phyloP scores from a whole-genome alignment of 2,888 invertebrate genomes.

The Dolichomitus sp. region DNA sequence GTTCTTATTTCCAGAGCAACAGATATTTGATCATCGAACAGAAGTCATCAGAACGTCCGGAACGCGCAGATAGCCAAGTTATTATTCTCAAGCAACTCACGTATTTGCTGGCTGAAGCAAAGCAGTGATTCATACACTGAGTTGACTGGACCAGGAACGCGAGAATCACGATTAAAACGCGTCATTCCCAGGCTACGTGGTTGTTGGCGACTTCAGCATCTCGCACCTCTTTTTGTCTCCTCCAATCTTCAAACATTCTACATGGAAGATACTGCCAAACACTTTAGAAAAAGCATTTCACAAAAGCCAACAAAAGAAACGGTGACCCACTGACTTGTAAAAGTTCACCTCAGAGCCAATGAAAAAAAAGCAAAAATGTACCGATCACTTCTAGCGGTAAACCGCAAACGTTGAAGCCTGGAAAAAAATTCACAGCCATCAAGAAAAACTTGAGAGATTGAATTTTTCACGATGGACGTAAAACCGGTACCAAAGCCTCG shows the following conservation, averaged over 20 bases:
- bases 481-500: slow-evolving; percentile 83
- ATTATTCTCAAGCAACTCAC: slow-evolving; percentile 40
- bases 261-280: background rate
- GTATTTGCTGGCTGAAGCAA: slow-evolving; percentile 22
- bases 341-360: too few relatives aligned
- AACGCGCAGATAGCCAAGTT: background rate
- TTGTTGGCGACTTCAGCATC: background rate
- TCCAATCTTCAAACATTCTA: background rate
- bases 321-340: slow-evolving; percentile 11
- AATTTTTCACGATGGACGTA: slow-evolving; percentile 77
- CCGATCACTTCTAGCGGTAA: background rate
- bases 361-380: background rate
- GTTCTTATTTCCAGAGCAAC: slow-evolving; percentile 48
- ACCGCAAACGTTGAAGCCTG: background rate
- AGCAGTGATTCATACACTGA: slow-evolving; percentile 54
- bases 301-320: background rate
- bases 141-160: slow-evolving; percentile 52
- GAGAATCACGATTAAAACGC: slow-evolving; percentile 52
- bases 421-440: background rate
- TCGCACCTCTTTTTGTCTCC: background rate
- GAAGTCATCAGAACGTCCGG: background rate
- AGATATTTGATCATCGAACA: slow-evolving; percentile 20
- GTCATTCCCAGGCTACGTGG: slow-evolving; percentile 51
- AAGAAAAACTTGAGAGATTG: background rate
- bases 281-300: background rate